A percentile compares a stretch with the other conserved stretches of the same genome.
Conservation (phyloP, 2,797 vertebrate species). For the Agapornis canus region DNA sequence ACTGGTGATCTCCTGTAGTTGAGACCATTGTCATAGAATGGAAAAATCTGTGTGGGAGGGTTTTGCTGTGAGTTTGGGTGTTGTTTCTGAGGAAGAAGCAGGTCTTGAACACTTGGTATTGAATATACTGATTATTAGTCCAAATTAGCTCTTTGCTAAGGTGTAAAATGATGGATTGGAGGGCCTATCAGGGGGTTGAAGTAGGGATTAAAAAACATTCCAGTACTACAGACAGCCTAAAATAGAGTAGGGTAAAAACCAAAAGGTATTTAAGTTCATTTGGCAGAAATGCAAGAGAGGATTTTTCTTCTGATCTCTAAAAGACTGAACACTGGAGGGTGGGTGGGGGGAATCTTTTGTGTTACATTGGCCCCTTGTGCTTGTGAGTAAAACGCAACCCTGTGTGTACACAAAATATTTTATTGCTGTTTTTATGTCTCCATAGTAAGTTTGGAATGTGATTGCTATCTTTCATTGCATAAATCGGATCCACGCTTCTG, state of each 20-base stretch:
- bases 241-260: constrained; percentile 13
- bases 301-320: background rate
- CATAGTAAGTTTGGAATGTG: constrained; percentile 8
- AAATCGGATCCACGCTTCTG: constrained; percentile 14
- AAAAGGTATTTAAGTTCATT: constrained; percentile 14
- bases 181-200: background rate
- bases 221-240: background rate
- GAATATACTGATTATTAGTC: background rate
- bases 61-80: background rate
- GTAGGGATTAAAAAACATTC: background rate
- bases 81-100: background rate
- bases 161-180: background rate
- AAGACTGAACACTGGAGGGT: background rate
- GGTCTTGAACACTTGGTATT: background rate
- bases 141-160: background rate
- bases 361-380: background rate
- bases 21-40: background rate
- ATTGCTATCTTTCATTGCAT: constrained; percentile 43
- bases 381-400: background rate
- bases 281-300: constrained; percentile 13
- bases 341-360: background rate
- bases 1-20: background rate
- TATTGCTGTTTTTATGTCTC: background rate
- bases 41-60: background rate
- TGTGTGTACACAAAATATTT: background rate